phyloP scores from a whole-genome alignment of 2,113 vertebrate genomes.

The Nansenia antarctica region DNA sequence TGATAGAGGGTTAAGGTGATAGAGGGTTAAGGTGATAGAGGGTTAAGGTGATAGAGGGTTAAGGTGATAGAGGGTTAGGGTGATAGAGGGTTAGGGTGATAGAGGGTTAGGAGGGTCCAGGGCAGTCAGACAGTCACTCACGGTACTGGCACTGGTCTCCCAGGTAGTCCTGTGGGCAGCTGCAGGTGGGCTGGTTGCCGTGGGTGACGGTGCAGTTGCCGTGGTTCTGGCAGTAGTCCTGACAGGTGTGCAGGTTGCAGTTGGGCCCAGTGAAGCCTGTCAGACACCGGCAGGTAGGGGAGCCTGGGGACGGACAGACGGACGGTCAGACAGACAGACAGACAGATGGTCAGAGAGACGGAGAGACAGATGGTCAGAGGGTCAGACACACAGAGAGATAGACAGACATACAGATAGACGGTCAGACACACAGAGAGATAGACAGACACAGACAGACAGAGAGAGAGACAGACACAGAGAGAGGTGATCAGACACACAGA shows the following conservation, averaged over 20 bases:
- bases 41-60: no score
- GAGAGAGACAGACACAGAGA: background rate
- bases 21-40: no score
- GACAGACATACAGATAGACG: background rate
- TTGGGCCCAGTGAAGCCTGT: constrained; percentile 89
- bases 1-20: no score
- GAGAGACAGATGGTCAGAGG: no score
- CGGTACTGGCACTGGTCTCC: constrained; percentile 94
- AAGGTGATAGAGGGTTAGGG: no score
- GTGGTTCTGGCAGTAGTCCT: constrained; percentile 85
- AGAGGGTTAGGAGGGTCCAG: no score
- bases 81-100: no score
- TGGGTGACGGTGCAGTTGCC: constrained; percentile 89
- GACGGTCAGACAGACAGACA: background rate
- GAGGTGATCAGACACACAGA: no score
- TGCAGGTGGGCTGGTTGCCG: constrained; percentile 94
- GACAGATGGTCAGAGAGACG: background rate
- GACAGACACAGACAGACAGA: background rate
- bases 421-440: background rate
- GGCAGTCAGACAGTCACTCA: constrained; percentile 69
- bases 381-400: background rate
- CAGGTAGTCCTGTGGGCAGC: constrained; percentile 79
- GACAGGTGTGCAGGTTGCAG: constrained; percentile 88
- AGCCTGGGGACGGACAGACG: constrained; percentile 70
- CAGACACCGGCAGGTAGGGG: constrained; percentile 92